A percentile compares a stretch with the other conserved stretches of the same genome.
These are phyloP conservation scores for Cerastoderma edule DNA, from an alignment of 2,888 invertebrate genomes.

Conservation along the genomic window DNA sequence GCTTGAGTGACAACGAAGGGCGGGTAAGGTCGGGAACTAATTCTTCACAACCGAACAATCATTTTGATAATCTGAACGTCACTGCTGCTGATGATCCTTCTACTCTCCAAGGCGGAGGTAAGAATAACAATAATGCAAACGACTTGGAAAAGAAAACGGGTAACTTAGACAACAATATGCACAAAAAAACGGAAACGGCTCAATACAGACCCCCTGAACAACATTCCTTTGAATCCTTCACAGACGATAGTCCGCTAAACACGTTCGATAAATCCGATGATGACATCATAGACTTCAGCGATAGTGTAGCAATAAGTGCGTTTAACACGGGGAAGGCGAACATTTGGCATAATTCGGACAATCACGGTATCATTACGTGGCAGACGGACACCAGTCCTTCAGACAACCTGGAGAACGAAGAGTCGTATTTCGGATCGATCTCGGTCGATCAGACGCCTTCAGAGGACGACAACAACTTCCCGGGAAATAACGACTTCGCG, in stretches of 20 bases:
- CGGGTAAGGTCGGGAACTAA: conserved; percentile 21
- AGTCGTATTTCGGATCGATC: conserved; percentile 66
- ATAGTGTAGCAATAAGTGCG: conserved; percentile 68
- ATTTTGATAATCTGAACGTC: conserved; percentile 48
- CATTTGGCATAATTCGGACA: conserved; percentile 66
- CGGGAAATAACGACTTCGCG: conserved; percentile 15
- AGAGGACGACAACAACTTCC: conserved; percentile 57
- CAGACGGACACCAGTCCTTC: conserved; percentile 77
- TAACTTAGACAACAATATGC: conserved; percentile 52
- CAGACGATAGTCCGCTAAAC: conserved; percentile 67
- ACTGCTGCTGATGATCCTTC: conserved; percentile 43
- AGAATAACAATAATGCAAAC: conserved; percentile 45
- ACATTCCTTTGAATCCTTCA: conserved; percentile 54
- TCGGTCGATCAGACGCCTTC: conserved; percentile 71
- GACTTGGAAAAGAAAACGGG: conserved; percentile 49
- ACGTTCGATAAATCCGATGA: conserved; percentile 68
- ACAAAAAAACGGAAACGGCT: conserved; percentile 32
- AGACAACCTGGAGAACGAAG: conserved; percentile 74
- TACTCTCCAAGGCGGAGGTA: conserved; percentile 2
- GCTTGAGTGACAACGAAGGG: conserved; percentile 30
- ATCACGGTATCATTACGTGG: conserved; percentile 63
- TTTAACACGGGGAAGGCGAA: conserved; percentile 65
- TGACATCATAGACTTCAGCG: conserved; percentile 73
- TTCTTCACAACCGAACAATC: conserved; percentile 34
- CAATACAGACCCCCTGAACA: conserved; percentile 45